A percentile compares a stretch with the other conserved stretches of the same genome.
Conservation (phyloP, 2,888 invertebrate genomes). For the Thera obeliscata region DNA sequence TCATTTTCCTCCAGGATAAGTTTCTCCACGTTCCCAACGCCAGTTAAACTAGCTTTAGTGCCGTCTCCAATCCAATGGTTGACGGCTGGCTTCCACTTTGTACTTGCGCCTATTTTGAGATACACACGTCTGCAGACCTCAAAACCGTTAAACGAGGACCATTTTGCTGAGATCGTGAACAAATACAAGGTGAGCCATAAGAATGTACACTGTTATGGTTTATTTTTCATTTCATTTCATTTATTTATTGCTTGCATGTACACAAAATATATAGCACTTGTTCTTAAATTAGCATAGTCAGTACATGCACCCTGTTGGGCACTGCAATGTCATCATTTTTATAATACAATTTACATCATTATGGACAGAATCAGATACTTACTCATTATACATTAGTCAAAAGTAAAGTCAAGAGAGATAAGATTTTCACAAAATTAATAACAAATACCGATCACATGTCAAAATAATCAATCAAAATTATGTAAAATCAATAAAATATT, state of each 20-base stretch:
- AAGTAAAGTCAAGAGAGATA: too few relatives aligned
- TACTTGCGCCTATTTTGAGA: slow-evolving; percentile 52
- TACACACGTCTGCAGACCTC: slow-evolving; percentile 54
- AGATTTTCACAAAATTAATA: slow-evolving; percentile 14
- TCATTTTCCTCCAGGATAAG: neutral
- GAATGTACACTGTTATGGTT: neutral
- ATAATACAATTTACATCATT: too few relatives aligned
- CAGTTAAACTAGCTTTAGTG: slow-evolving; percentile 50
- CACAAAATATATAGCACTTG: too few relatives aligned
- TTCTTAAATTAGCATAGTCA: too few relatives aligned
- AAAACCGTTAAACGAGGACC: slow-evolving; percentile 37
- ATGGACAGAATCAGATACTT: too few relatives aligned
- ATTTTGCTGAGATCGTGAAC: slow-evolving; percentile 17
- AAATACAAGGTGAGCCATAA: slow-evolving; percentile 5
- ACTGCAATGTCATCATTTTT: too few relatives aligned
- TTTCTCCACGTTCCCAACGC: slow-evolving; percentile 54
- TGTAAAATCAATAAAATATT: too few relatives aligned
- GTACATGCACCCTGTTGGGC: too few relatives aligned
- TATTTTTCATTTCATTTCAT: slow-evolving; percentile 19
- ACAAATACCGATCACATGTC: too few relatives aligned
- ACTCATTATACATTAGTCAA: too few relatives aligned
- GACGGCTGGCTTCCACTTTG: slow-evolving; percentile 52
- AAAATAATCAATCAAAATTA: too few relatives aligned
- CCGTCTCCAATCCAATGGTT: slow-evolving; percentile 64
- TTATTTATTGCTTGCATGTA: too few relatives aligned